Percentiles rank a stretch among this genome's conserved stretches.
Conservation (phyloP, 2,113 vertebrate genomes). For the Lamprotornis superbus region DNA sequence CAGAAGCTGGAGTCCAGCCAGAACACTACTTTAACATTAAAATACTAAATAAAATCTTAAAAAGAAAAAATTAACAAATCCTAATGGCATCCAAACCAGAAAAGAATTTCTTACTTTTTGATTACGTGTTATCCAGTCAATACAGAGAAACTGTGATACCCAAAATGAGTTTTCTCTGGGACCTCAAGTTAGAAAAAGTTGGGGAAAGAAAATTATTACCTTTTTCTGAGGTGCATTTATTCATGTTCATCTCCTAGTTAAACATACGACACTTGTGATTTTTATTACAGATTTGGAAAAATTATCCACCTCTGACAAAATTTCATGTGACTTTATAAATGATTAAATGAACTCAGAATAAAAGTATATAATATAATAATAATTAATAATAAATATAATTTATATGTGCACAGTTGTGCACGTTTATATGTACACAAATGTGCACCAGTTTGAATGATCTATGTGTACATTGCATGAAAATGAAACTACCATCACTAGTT, state of each 20-base stretch:
- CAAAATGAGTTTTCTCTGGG: background rate
- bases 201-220: background rate
- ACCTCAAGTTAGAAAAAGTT: background rate
- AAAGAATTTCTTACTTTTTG: background rate
- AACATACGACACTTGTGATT: background rate
- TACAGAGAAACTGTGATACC: background rate
- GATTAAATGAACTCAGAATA: background rate
- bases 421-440: background rate
- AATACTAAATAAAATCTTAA: background rate
- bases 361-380: background rate
- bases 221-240: background rate
- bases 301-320: background rate
- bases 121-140: background rate
- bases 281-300: background rate
- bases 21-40: background rate
- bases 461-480: background rate
- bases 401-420: background rate
- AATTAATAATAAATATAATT: background rate
- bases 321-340: background rate
- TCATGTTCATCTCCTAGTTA: background rate
- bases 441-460: background rate
- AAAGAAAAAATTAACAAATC: background rate
- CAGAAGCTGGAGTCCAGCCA: constrained; percentile 36
- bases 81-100: background rate
- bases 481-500: background rate